Percentiles rank a stretch among this genome's conserved stretches.
Conservation (phyloP, 1,140 invertebrate species). For the Drosophila melanogaster region Release_6_plus_ISO1_MT NT_033777.3:25001501-25002000, state of each 20-base stretch:
- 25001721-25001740: constrained; percentile 47
- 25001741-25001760: constrained; percentile 27
- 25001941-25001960: not conserved
- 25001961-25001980: constrained; percentile 74
- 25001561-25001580: constrained; percentile 40
- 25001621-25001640: constrained; percentile 59
- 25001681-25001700: constrained; percentile 69
- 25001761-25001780: constrained; percentile 49
- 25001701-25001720: constrained; percentile 27
- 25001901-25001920: constrained; percentile 43
- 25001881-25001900: constrained; percentile 22
- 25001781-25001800: constrained; percentile 66
- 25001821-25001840: constrained; percentile 5
- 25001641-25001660: constrained; percentile 78
- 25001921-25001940: constrained; percentile 15
- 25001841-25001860: constrained; percentile 57
- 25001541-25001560: constrained; percentile 14
- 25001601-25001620: constrained; percentile 19
- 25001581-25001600: constrained; percentile 53
- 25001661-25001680: constrained; percentile 62
- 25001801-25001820: constrained; percentile 63
- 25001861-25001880: constrained; percentile 59
- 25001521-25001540: constrained; percentile 75
- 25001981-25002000: constrained; percentile 48
- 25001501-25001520: constrained; percentile 84